These are phyloP conservation scores for Spilogale gracilis DNA, from an alignment of 2,113 vertebrate genomes.

Conservation along the genomic window DNA sequence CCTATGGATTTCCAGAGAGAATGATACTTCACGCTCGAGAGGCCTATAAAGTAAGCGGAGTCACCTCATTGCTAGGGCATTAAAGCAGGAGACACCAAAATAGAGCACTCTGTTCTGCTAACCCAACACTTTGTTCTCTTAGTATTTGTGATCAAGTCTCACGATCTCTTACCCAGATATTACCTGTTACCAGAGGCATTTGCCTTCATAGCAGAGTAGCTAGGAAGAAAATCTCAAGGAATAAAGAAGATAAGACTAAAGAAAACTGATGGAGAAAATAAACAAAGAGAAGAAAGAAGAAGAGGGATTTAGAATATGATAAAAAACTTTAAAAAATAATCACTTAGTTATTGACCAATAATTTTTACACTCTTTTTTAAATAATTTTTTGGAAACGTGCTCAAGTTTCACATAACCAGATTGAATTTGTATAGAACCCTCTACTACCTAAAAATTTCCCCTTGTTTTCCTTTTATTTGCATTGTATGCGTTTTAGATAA, in stretches of 20 bases:
- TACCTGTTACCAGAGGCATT: background rate
- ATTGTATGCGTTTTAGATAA: background rate
- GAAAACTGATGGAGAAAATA: background rate
- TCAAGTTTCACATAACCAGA: conserved; percentile 56
- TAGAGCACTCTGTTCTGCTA: background rate
- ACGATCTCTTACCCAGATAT: background rate
- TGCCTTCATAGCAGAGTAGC: background rate
- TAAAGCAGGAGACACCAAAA: background rate
- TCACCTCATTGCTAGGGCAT: background rate
- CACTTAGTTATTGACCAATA: background rate
- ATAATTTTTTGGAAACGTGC: background rate
- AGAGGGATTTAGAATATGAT: background rate
- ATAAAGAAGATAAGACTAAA: background rate
- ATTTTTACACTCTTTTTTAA: background rate
- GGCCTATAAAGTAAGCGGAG: background rate
- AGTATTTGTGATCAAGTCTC: background rate
- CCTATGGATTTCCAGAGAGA: background rate
- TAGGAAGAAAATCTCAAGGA: background rate
- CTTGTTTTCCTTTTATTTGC: background rate
- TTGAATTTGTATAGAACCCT: background rate
- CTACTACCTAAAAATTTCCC: background rate
- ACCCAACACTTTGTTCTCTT: background rate
- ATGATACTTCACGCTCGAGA: background rate
- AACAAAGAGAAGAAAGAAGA: background rate
- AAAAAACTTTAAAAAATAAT: background rate